phyloP scores from a whole-genome alignment of 2,113 vertebrate species.

The Trematomus loennbergii region DNA sequence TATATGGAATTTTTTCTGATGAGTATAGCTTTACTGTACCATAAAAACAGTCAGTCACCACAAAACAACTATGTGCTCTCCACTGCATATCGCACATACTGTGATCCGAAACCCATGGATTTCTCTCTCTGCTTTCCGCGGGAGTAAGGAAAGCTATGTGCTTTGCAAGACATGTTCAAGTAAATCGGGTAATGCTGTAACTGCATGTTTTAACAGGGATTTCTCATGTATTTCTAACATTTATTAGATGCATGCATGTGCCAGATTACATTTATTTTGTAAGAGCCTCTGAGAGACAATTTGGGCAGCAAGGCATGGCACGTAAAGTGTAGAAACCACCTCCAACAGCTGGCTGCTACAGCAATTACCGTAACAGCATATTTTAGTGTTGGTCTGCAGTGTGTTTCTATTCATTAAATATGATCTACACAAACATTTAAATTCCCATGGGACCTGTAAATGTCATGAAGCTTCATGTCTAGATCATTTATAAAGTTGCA shows the following conservation, averaged over 20 bases:
- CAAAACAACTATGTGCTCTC: constrained; percentile 45
- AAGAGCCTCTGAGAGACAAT: constrained; percentile 21
- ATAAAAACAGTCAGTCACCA: constrained; percentile 63
- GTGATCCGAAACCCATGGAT: constrained; percentile 36
- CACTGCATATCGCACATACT: constrained; percentile 21
- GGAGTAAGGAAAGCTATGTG: background rate
- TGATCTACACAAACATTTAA: constrained; percentile 27
- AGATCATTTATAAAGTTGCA: constrained; percentile 22
- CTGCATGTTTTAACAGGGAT: constrained; percentile 10
- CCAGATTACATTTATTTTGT: background rate
- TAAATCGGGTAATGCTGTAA: constrained; percentile 13
- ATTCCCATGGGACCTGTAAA: constrained; percentile 13
- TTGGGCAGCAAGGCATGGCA: constrained; percentile 27
- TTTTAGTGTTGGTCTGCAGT: background rate
- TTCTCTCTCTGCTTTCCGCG: constrained; percentile 23
- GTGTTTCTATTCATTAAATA: constrained; percentile 39
- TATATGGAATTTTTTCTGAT: constrained; percentile 20
- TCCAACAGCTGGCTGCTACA: constrained; percentile 28
- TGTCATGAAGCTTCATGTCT: background rate
- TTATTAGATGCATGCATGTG: constrained; percentile 5
- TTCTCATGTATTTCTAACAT: constrained; percentile 16
- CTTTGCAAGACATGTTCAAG: constrained; percentile 33
- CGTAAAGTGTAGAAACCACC: background rate
- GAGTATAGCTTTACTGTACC: constrained; percentile 64
- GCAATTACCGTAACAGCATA: constrained; percentile 23